Percentiles rank a stretch among this genome's conserved stretches.
Evolutionary conservation across 2,113 vertebrate genomes (phyloP).

Genomic region (Hypocryptadius cinnamomeus): DNA sequence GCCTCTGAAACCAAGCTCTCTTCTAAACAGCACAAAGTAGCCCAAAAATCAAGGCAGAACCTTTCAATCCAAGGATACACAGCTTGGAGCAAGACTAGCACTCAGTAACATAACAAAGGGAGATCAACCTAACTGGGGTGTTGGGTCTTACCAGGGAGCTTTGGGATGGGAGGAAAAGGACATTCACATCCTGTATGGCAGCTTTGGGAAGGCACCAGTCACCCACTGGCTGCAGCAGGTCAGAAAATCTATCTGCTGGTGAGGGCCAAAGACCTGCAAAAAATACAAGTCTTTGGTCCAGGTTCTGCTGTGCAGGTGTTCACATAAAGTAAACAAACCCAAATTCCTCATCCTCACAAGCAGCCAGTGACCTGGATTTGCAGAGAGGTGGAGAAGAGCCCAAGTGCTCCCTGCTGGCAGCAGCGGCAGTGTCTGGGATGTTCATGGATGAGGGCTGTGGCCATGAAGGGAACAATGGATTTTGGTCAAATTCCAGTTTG

Average conservation of each 20-base stretch:
- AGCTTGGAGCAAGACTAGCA: background rate
- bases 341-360: background rate
- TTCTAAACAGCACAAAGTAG: background rate
- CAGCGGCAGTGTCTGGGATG: background rate
- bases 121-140: background rate
- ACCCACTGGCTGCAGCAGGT: background rate
- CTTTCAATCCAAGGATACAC: background rate
- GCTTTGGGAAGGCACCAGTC: background rate
- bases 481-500: background rate
- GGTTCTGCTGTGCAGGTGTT: background rate
- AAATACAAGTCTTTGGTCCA: conserved; percentile 15
- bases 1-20: background rate
- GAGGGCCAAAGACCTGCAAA: conserved; percentile 40
- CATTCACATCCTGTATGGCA: background rate
- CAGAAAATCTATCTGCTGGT: background rate
- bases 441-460: background rate
- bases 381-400: background rate
- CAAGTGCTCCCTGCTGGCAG: background rate
- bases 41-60: background rate
- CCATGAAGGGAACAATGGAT: background rate
- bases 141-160: background rate
- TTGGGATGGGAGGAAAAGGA: background rate
- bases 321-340: background rate
- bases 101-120: rapidly evolving
- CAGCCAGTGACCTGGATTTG: background rate